Conservation (phyloP, 1,140 invertebrate species). For the Pollicipes pollicipes region DNA sequence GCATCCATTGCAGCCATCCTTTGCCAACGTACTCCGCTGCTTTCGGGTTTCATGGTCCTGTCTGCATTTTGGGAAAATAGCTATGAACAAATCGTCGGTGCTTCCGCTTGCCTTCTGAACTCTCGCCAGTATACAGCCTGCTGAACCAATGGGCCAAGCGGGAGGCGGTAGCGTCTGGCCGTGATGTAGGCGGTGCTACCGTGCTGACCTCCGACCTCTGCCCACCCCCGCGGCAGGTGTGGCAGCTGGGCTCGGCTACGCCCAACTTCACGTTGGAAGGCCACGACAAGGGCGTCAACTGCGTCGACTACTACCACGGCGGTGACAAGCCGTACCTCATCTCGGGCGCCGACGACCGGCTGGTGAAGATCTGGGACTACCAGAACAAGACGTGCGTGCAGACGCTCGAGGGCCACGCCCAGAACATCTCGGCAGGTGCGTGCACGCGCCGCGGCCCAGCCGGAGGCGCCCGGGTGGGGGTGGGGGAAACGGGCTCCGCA, state of each 20-base stretch:
- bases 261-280: slow-evolving; percentile 98
- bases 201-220: slow-evolving; percentile 5
- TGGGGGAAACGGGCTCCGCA: too few relatives aligned
- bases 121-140: not conserved
- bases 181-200: not conserved
- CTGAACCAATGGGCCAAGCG: not conserved
- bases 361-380: slow-evolving; percentile 99
- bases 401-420: slow-evolving; percentile 88
- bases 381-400: slow-evolving; percentile 99
- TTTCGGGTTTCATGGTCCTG: too few relatives aligned
- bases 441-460: not conserved
- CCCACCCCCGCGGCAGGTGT: slow-evolving; percentile 51
- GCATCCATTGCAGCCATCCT: too few relatives aligned
- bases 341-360: slow-evolving; percentile 91
- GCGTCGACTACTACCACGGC: slow-evolving; percentile 98
- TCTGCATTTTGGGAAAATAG: too few relatives aligned
- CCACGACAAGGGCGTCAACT: slow-evolving; percentile 97
- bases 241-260: slow-evolving; percentile 89
- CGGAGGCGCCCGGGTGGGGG: too few relatives aligned
- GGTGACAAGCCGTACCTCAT: slow-evolving; percentile 99
- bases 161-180: not conserved
- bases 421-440: slow-evolving; percentile 66
- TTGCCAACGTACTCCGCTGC: too few relatives aligned
- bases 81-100: too few relatives aligned
- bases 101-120: not conserved